Evolutionary conservation across 2,113 vertebrate genomes (phyloP).

Genomic region (Spheniscus mendiculus): DNA sequence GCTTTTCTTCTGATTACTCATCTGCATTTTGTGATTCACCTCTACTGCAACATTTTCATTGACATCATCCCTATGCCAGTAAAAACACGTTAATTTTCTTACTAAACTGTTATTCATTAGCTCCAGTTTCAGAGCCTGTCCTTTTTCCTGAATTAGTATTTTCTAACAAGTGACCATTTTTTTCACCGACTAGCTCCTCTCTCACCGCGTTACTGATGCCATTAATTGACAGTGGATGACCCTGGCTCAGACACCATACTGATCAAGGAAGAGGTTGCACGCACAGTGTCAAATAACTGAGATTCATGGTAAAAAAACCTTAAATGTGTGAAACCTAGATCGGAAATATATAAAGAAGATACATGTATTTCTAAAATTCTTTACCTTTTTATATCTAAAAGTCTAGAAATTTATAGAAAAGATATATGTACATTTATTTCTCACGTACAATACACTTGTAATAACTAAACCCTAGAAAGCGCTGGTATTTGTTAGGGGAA

Average conservation of each 20-base stretch:
- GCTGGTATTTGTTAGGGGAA: not conserved
- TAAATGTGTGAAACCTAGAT: not conserved
- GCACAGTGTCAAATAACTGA: not conserved
- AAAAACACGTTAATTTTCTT: slow-evolving; percentile 47
- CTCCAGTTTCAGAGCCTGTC: not conserved
- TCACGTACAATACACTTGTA: not conserved
- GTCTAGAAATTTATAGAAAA: not conserved
- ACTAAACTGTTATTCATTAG: not conserved
- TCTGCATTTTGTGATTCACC: slow-evolving; percentile 60
- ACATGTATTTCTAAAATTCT: not conserved
- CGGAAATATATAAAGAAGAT: not conserved
- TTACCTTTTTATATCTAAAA: not conserved
- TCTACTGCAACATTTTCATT: slow-evolving; percentile 48
- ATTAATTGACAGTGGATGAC: not conserved
- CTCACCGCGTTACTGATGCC: not conserved
- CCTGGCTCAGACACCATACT: not conserved
- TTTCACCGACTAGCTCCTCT: not conserved
- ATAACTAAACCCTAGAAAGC: not conserved
- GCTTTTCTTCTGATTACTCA: slow-evolving; percentile 53
- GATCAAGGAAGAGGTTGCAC: not conserved
- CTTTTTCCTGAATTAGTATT: not conserved
- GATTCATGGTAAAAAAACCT: not conserved
- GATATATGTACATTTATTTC: not conserved
- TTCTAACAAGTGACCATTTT: not conserved
- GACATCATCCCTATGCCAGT: slow-evolving; percentile 60